Evolutionary conservation across 1,140 invertebrate species (phyloP).

Genomic region (Atta texana): DNA sequence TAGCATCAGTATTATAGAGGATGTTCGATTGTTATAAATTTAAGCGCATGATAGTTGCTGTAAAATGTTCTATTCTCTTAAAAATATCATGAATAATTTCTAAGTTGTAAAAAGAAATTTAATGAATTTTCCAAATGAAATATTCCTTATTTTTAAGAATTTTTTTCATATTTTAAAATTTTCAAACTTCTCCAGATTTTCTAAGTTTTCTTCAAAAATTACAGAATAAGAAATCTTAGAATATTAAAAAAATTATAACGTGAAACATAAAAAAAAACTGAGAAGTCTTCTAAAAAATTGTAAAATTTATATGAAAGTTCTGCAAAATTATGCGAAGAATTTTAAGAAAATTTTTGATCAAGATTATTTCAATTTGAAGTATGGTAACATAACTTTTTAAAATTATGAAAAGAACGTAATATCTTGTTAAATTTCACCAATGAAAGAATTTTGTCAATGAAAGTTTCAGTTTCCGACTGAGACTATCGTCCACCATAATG

Average conservation of each 20-base stretch:
- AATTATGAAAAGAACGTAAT: background rate
- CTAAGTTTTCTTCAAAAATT: background rate
- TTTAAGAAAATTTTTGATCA: background rate
- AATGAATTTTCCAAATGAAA: background rate
- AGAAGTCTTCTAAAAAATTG: background rate
- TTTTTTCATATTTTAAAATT: background rate
- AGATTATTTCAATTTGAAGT: background rate
- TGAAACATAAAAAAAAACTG: background rate
- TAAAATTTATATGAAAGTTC: background rate
- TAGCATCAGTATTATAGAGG: conserved; percentile 46
- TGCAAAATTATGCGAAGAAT: background rate
- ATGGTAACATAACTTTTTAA: background rate
- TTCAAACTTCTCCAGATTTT: background rate
- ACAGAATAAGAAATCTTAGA: background rate
- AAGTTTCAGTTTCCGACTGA: background rate
- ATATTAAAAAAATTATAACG: background rate
- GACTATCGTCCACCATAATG: background rate
- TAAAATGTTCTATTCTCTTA: background rate
- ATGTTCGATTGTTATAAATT: conserved; percentile 13
- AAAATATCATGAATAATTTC: background rate
- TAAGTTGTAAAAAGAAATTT: conserved; percentile 5
- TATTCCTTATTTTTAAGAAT: too few relatives aligned
- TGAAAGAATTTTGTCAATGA: background rate
- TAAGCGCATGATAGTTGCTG: background rate
- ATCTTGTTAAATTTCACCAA: background rate